Evolutionary conservation across 2,888 invertebrate genomes (phyloP).

Genomic region (Leucozona laternaria): DNA sequence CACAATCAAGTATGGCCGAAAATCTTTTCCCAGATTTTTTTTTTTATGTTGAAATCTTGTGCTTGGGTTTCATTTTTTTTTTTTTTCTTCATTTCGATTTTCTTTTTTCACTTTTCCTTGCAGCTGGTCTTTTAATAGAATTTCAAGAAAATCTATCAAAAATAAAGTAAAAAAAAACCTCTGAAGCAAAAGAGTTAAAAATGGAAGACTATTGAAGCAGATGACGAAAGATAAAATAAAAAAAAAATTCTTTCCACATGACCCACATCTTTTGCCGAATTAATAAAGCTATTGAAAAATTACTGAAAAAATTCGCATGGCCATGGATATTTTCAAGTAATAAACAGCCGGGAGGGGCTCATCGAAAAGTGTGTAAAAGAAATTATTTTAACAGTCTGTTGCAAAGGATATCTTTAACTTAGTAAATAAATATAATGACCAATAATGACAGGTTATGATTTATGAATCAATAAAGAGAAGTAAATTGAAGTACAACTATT

Average conservation of each 20-base stretch:
- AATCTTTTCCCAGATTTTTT: conserved; percentile 14
- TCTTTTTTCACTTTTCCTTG: conserved; percentile 33
- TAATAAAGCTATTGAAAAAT: conserved; percentile 59
- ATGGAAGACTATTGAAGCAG: not conserved
- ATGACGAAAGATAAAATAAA: not conserved
- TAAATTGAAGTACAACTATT: too few species aligned
- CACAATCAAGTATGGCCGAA: conserved; percentile 59
- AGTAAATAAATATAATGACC: too few species aligned
- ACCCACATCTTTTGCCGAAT: conserved; percentile 58
- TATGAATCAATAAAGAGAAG: too few species aligned
- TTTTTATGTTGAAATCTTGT: conserved; percentile 27
- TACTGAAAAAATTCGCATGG: conserved; percentile 26
- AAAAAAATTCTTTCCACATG: conserved; percentile 45
- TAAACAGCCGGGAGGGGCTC: too few species aligned
- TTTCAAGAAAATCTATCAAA: conserved; percentile 25
- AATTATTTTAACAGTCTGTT: too few species aligned
- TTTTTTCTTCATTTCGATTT: not conserved
- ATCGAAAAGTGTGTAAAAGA: too few species aligned
- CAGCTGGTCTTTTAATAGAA: conserved; percentile 25
- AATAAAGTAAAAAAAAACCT: conserved; percentile 12
- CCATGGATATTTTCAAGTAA: not conserved
- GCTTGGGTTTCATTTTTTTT: not conserved
- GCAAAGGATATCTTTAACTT: too few species aligned
- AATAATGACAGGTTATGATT: too few species aligned
- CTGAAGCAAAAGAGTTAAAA: conserved; percentile 1